Conservation (phyloP, 2,888 invertebrate genomes). For the Chrysina gloriosa region DNA sequence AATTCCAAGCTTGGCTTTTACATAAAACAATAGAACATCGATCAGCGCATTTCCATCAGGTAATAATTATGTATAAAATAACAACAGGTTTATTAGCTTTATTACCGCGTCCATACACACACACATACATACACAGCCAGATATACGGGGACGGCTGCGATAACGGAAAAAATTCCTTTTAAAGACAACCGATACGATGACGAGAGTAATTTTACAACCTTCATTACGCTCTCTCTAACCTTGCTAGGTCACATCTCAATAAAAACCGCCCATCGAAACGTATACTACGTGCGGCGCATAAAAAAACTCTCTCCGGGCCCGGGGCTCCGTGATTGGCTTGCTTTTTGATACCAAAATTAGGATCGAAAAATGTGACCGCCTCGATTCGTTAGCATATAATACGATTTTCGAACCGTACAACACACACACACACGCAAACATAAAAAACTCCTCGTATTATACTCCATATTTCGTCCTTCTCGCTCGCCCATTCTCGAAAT, state of each 20-base stretch:
- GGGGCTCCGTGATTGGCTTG: slow-evolving; percentile 44
- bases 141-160: too few relatives aligned
- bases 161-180: neutral
- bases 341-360: slow-evolving; percentile 39
- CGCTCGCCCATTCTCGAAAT: neutral
- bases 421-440: too few relatives aligned
- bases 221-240: slow-evolving; percentile 28
- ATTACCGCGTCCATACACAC: neutral
- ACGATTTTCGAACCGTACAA: slow-evolving; percentile 38
- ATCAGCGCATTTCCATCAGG: neutral
- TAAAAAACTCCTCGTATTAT: slow-evolving; percentile 31
- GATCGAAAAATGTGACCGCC: slow-evolving; percentile 47
- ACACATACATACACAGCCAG: neutral
- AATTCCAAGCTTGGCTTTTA: too few relatives aligned
- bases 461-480: slow-evolving; percentile 8
- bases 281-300: neutral
- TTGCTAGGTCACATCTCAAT: slow-evolving; percentile 32
- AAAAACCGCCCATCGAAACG: slow-evolving; percentile 30
- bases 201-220: slow-evolving; percentile 12
- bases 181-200: neutral
- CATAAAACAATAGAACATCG: neutral
- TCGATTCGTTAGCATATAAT: slow-evolving; percentile 48
- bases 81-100: neutral
- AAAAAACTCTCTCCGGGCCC: slow-evolving; percentile 39
- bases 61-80: neutral